Conservation (phyloP, 2,113 vertebrate genomes). For the Thryonomys swinderianus region DNA sequence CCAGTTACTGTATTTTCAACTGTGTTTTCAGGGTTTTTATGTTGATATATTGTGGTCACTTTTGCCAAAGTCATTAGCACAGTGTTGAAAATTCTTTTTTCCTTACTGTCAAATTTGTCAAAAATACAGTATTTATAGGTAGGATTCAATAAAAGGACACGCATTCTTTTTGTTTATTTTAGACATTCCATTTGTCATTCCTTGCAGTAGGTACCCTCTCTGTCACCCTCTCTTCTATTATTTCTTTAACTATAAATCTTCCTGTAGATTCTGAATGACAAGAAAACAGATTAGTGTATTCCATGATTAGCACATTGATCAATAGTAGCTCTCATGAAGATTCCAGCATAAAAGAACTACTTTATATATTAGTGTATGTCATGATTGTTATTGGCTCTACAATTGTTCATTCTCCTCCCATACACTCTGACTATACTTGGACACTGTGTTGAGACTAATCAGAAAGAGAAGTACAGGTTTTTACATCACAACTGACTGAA, state of each 20-base stretch:
- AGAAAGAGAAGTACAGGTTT: neutral
- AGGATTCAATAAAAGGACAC: slow-evolving; percentile 13
- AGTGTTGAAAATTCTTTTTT: slow-evolving; percentile 66
- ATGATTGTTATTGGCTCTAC: neutral
- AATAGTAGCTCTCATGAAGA: too few species aligned
- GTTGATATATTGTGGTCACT: slow-evolving; percentile 62
- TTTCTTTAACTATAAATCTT: neutral
- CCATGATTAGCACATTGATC: neutral
- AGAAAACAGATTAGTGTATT: neutral
- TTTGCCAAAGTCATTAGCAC: slow-evolving; percentile 69
- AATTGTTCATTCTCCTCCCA: neutral
- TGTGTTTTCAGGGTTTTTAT: slow-evolving; percentile 76
- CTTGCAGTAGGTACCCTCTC: neutral
- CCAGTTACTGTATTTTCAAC: slow-evolving; percentile 77
- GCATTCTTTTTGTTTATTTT: neutral
- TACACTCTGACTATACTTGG: neutral
- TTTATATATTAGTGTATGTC: rapidly evolving
- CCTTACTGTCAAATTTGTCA: slow-evolving; percentile 68
- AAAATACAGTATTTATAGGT: slow-evolving; percentile 68
- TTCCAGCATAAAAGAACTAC: neutral
- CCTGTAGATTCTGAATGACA: neutral
- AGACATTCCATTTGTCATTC: neutral
- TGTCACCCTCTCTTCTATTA: neutral
- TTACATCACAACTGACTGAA: neutral
- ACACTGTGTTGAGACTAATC: neutral